Evolutionary conservation across 2,888 invertebrate genomes (phyloP).

Genomic region (Eilema caniola): DNA sequence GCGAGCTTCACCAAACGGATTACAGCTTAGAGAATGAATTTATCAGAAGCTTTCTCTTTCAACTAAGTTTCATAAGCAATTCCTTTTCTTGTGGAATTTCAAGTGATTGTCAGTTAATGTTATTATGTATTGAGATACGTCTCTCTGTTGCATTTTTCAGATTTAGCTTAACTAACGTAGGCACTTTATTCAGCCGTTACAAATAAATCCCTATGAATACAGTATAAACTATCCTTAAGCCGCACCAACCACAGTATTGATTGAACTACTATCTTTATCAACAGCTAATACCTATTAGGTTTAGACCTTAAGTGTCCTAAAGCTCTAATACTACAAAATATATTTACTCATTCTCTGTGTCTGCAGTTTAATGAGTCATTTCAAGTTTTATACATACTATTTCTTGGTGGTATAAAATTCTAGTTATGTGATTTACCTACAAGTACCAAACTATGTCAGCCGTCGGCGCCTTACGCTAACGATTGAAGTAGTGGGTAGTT

Average conservation of each 20-base stretch:
- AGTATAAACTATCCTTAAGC: too few relatives aligned
- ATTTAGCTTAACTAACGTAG: too few relatives aligned
- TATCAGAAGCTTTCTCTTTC: not conserved
- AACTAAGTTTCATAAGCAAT: not conserved
- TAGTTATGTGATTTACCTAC: not conserved
- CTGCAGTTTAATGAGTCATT: not conserved
- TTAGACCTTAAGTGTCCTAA: not conserved
- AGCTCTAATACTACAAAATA: not conserved
- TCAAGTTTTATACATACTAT: not conserved
- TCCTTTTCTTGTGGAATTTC: not conserved
- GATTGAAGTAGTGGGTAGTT: not conserved
- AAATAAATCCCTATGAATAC: too few relatives aligned
- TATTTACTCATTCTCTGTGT: not conserved
- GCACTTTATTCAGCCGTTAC: too few relatives aligned
- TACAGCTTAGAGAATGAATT: not conserved
- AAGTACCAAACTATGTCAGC: too few relatives aligned
- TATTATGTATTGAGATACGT: too few relatives aligned
- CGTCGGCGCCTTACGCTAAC: not conserved
- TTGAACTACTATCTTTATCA: too few relatives aligned
- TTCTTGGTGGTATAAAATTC: too few relatives aligned
- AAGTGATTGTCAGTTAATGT: not conserved
- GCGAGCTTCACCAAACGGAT: not conserved
- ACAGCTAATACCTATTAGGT: not conserved
- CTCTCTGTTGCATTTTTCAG: too few relatives aligned
- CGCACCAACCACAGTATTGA: too few relatives aligned